These are phyloP conservation scores for Loripinus fragilis DNA, from an alignment of 2,888 invertebrate species.

Conservation along the genomic window DNA sequence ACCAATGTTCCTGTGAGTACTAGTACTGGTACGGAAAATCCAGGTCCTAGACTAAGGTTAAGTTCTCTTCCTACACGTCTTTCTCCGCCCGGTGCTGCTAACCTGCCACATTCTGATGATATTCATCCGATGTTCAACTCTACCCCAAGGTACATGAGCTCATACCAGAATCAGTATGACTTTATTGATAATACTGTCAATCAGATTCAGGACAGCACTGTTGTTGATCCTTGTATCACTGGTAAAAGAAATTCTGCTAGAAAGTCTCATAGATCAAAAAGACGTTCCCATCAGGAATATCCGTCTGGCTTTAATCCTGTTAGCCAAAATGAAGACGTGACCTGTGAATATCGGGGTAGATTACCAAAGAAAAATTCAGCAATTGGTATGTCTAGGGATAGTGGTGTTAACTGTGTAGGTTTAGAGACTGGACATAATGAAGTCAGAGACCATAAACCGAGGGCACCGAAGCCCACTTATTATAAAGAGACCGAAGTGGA, in stretches of 20 bases:
- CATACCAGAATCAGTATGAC: background rate
- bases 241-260: constrained; percentile 21
- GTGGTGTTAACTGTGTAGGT: constrained; percentile 81
- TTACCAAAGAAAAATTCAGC: constrained; percentile 73
- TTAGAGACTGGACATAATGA: constrained; percentile 44
- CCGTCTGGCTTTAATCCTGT: constrained; percentile 54
- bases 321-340: constrained; percentile 64
- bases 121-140: constrained; percentile 60
- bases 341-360: constrained; percentile 75
- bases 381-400: constrained; percentile 75
- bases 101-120: constrained; percentile 48
- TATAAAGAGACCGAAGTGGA: background rate
- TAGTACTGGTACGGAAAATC: background rate
- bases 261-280: constrained; percentile 47
- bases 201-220: background rate
- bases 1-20: background rate
- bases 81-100: constrained; percentile 33
- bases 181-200: background rate
- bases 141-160: constrained; percentile 44
- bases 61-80: constrained; percentile 54
- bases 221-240: constrained; percentile 7
- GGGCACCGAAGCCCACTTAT: constrained; percentile 15
- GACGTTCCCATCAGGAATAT: constrained; percentile 51
- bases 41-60: constrained; percentile 34
- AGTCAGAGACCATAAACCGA: constrained; percentile 12